phyloP scores from a whole-genome alignment of 1,140 invertebrate genomes.

The Bombus impatiens region DNA sequence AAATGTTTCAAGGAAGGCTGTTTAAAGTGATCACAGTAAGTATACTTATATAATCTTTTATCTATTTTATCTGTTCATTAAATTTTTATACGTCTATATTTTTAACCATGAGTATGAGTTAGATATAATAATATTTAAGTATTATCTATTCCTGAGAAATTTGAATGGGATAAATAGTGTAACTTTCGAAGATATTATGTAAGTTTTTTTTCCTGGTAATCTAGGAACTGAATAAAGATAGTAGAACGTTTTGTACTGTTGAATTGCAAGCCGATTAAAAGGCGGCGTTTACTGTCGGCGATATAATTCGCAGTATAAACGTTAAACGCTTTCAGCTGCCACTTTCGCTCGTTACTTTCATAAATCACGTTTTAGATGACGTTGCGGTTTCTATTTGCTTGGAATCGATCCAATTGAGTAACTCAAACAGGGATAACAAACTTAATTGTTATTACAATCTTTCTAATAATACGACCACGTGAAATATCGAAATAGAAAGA shows the following conservation, averaged over 20 bases:
- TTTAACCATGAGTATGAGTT: too few species aligned
- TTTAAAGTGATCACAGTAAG: too few species aligned
- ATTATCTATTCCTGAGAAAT: too few species aligned
- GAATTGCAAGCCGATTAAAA: not conserved
- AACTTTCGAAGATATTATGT: too few species aligned
- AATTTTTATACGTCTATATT: too few species aligned
- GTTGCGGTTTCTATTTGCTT: constrained; percentile 9
- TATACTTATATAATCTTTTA: too few species aligned
- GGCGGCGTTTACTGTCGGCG: not conserved
- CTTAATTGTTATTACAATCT: not conserved
- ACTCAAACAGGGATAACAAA: not conserved
- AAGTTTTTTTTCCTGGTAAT: too few species aligned
- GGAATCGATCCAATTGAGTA: not conserved
- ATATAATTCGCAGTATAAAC: not conserved
- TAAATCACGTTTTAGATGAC: constrained; percentile 11
- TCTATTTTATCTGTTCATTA: too few species aligned
- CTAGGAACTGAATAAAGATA: not conserved
- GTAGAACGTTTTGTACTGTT: not conserved
- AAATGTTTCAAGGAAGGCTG: too few species aligned
- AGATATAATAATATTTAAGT: too few species aligned
- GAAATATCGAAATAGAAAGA: too few species aligned
- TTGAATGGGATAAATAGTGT: too few species aligned
- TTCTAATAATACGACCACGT: not conserved
- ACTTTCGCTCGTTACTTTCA: constrained; percentile 32
- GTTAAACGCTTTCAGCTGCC: not conserved